Evolutionary conservation across 2,113 vertebrate species (phyloP), one percentile per base, ranked within the genome.

Genomic region (Dipodomys spectabilis): DNA sequence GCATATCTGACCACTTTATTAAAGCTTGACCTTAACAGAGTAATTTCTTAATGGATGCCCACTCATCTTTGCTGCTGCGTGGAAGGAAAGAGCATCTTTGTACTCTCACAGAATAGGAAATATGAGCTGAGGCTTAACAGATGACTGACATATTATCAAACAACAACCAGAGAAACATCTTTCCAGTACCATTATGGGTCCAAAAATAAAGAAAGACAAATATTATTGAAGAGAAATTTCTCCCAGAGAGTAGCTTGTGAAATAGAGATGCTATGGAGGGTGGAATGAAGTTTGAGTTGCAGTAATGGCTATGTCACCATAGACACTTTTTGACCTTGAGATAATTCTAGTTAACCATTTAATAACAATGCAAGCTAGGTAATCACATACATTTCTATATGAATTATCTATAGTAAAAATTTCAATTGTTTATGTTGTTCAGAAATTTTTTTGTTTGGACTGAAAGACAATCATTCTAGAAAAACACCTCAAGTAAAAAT

Each of bases 11-110:
- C n/a, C 75, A 88, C 35, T 86, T 78, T 28, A 44, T 53, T 89
- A n/a, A 81, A 92, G 72, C 16, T 67, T 90, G 86, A 81, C 80
- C 16, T 71, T 73, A 79, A 81, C 2, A 25, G 44, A 68, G 62
- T 94, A 86, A 73, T 65, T 93, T 90, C n/a, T 83, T 82, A 72
- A 49, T 88, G 32, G 72, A 3, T 81, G 64, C 68, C 45, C 80
- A 32, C 22, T 88, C 30, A 49, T 94, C 69, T 84, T 71, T 72
- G 35, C 9, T 16, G 4, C 11, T 81, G 16, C 90, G 53, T n/a
- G 39, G 30, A 93, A 49, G 75, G 62, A 85, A 86, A 67, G 9
- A 72, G 0, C 15, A 64, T 72, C 35, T 80, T 82, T 87, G 11
- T 92, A 44, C 23, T 91, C 7, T 91, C 25, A 67, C 15, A 62